phyloP scores from a whole-genome alignment of 2,797 vertebrate species.

The Tokudaia muenninki region DNA sequence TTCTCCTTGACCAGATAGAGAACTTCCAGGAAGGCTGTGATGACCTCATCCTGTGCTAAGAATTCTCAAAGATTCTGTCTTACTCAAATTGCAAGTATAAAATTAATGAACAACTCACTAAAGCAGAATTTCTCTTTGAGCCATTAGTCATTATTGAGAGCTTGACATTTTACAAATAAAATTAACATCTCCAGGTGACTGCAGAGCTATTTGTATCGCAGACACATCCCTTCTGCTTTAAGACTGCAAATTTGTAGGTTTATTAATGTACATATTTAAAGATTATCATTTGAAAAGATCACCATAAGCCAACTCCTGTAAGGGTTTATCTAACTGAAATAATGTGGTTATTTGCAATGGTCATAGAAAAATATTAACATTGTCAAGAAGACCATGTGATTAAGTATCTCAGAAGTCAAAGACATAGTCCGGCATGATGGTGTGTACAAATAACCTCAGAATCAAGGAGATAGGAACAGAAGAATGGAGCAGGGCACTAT shows the following conservation, averaged over 20 bases:
- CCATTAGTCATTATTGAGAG: slow-evolving; percentile 59
- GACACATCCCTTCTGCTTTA: not conserved
- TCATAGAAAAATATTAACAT: slow-evolving; percentile 1
- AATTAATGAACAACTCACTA: slow-evolving; percentile 43
- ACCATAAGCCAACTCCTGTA: not conserved
- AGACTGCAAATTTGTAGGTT: not conserved
- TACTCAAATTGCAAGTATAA: not conserved
- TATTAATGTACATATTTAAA: slow-evolving; percentile 41
- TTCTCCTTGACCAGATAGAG: not conserved
- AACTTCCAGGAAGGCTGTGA: slow-evolving; percentile 52
- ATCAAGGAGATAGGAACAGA: not conserved
- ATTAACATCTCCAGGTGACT: not conserved
- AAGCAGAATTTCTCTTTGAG: slow-evolving; percentile 32
- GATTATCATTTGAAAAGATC: slow-evolving; percentile 3
- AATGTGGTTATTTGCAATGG: slow-evolving; percentile 14
- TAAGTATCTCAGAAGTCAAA: slow-evolving; percentile 51
- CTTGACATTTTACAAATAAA: slow-evolving; percentile 63
- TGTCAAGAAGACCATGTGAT: not conserved
- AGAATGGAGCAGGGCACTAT: not conserved
- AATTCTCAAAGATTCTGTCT: slow-evolving; percentile 44
- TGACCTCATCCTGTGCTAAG: not conserved
- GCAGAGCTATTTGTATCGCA: slow-evolving; percentile 14
- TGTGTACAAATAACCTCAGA: not conserved
- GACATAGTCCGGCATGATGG: not conserved
- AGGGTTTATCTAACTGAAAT: slow-evolving; percentile 25